Percentiles rank a stretch among this genome's conserved stretches.
phyloP scores from a whole-genome alignment of 2,797 vertebrate genomes.

The Tiaroga cobitis region DNA sequence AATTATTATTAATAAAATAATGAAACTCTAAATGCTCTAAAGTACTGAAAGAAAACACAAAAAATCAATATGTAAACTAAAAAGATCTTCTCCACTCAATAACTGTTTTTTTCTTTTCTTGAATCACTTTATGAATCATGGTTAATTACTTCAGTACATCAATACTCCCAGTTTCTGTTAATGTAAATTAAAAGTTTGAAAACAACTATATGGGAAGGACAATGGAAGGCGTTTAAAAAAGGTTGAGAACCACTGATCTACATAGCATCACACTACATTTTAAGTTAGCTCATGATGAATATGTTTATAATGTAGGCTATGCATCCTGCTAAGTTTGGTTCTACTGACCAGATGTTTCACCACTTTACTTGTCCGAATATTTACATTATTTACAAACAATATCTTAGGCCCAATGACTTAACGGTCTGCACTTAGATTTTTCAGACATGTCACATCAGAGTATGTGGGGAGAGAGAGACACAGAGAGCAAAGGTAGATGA shows the following conservation, averaged over 20 bases:
- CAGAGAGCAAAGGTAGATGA: constrained; percentile 8
- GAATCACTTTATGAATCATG: neutral
- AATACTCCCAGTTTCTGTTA: neutral
- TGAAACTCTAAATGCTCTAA: neutral
- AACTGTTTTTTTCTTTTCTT: neutral
- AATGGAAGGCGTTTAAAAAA: neutral
- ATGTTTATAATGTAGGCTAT: constrained; percentile 5
- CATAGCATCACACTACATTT: neutral
- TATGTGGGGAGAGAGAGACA: neutral
- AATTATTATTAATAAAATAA: neutral
- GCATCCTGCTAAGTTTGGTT: neutral
- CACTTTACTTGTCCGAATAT: constrained; percentile 46
- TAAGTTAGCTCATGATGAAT: constrained; percentile 20
- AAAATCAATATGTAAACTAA: neutral
- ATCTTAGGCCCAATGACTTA: constrained; percentile 5
- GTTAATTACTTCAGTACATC: neutral
- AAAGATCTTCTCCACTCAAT: neutral
- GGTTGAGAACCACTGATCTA: neutral
- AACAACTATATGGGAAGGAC: neutral
- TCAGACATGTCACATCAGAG: constrained; percentile 45
- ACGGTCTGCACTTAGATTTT: constrained; percentile 39
- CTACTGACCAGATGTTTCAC: constrained; percentile 52
- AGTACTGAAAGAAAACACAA: neutral
- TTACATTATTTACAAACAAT: constrained; percentile 46
- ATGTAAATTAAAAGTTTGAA: constrained; percentile 1